Evolutionary conservation across 1,140 invertebrate species (phyloP), one percentile per base, ranked within the genome.

Genomic region (Oscheius sp.): DNA sequence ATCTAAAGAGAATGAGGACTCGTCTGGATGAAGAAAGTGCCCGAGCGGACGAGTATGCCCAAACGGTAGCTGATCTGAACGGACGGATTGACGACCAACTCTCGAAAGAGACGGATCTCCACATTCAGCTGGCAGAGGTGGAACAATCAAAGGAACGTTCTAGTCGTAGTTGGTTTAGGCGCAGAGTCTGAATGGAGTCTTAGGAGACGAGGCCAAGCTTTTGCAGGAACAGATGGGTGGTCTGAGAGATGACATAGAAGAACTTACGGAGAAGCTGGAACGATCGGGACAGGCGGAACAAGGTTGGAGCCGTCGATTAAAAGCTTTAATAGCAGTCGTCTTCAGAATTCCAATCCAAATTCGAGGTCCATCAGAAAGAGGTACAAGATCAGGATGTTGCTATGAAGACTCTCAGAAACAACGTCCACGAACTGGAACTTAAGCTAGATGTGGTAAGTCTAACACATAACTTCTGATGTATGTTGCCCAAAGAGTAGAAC

Each of bases 161-260:
- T n/a, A n/a, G n/a, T n/a, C n/a, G n/a, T n/a, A n/a, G n/a, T n/a
- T n/a, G n/a, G n/a, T n/a, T n/a, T n/a, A n/a, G 23, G 15, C 23
- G 4, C 49, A 55, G 7, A 55, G 28, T 55, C 49, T 55, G 49
- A 55, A 55, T 35, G 3, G 26, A 59, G 55, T 68, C 28, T 42
- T 34, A 55, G 20, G 26, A 34, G 35, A 68, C 23, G 49, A 68
- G 55, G 2, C 61, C 26, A 55, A 68, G 34, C 32, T 34, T n/a
- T 36, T 68, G 49, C 52, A 59, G 13, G 67, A 68, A 35, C 52
- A 68, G 35, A 32, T 58, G 32, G 35, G 49, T 49, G 67, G 61
- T 32, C 55, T 68, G 23, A 29, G 67, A 31, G 61, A 20, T 10
- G 67, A 68, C 26, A 49, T 68, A 1, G 35, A 34, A 7, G 67